Percentiles rank a stretch among this genome's conserved stretches.
These are phyloP conservation scores for Drosophila dives DNA, from an alignment of 2,888 invertebrate genomes.

Conservation along the genomic window DNA sequence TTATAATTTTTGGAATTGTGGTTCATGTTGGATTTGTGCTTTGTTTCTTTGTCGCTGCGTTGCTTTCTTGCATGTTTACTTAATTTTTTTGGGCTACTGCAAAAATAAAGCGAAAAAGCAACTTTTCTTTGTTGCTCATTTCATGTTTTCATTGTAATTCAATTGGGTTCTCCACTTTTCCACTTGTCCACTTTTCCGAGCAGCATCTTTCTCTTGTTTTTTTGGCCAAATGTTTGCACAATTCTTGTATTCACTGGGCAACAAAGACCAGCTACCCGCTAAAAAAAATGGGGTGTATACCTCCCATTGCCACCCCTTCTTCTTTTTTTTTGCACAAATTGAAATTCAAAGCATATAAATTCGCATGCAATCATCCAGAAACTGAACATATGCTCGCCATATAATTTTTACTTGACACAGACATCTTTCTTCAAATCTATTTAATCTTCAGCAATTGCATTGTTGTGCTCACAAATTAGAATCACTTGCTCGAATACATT, in stretches of 20 bases:
- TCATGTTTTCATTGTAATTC: slow-evolving; percentile 81
- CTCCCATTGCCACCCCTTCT: background rate
- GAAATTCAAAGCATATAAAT: slow-evolving; percentile 75
- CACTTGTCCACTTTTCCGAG: slow-evolving; percentile 26
- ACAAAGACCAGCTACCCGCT: slow-evolving; percentile 25
- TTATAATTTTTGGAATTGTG: slow-evolving; percentile 57
- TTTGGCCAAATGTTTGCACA: slow-evolving; percentile 70
- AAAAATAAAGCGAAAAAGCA: slow-evolving; percentile 5
- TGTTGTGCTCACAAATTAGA: slow-evolving; percentile 1
- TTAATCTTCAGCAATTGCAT: slow-evolving; percentile 10
- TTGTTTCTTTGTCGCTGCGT: slow-evolving; percentile 66
- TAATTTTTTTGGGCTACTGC: slow-evolving; percentile 59
- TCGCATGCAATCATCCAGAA: slow-evolving; percentile 72
- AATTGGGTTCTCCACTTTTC: slow-evolving; percentile 59
- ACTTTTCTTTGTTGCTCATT: slow-evolving; percentile 53
- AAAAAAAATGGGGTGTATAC: slow-evolving; percentile 54
- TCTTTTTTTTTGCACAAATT: slow-evolving; percentile 38
- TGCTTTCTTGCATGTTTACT: slow-evolving; percentile 62
- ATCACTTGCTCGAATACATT: slow-evolving; percentile 10
- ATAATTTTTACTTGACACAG: slow-evolving; percentile 52
- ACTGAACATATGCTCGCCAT: slow-evolving; percentile 70
- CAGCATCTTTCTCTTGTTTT: slow-evolving; percentile 35
- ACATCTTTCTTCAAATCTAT: slow-evolving; percentile 16
- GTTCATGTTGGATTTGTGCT: slow-evolving; percentile 36
- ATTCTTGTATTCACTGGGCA: slow-evolving; percentile 48